phyloP scores from a whole-genome alignment of 2,888 invertebrate species.

The Mycogona germanica region DNA sequence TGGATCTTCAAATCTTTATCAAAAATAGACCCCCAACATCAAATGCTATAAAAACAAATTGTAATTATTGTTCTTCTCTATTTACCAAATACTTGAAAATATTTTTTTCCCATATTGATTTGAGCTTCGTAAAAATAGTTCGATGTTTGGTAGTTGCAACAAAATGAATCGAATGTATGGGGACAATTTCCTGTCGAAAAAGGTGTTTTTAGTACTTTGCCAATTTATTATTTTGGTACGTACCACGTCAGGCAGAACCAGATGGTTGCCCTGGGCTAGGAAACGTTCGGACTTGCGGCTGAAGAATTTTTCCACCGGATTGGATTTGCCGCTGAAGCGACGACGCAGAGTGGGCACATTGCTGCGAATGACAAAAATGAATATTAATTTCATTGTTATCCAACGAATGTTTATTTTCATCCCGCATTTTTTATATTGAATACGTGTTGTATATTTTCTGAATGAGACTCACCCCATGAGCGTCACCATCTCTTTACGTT shows the following conservation, averaged over 20 bases:
- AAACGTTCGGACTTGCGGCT: background rate
- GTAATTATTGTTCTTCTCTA: no score
- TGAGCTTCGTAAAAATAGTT: no score
- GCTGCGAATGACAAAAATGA: background rate
- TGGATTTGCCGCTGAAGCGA: conserved; percentile 8
- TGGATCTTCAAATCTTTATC: no score
- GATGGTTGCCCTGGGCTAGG: conserved; percentile 1
- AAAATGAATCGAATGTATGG: no score
- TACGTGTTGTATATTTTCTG: background rate
- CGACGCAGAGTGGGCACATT: background rate
- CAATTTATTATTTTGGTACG: no score
- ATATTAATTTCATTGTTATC: background rate
- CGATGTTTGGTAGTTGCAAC: no score
- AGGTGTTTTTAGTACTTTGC: no score
- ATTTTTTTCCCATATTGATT: no score
- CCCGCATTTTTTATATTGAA: background rate
- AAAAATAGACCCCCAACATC: no score
- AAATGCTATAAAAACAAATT: no score
- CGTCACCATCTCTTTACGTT: background rate
- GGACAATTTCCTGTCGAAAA: no score
- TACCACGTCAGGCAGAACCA: background rate
- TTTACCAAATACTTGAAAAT: no score
- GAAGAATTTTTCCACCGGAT: conserved; percentile 11
- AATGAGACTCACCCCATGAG: conserved; percentile 5
- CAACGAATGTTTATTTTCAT: background rate